Percentiles rank a stretch among this genome's conserved stretches.
These are phyloP conservation scores for Acinonyx jubatus DNA, from an alignment of 2,113 vertebrate species.

Conservation along the genomic window DNA sequence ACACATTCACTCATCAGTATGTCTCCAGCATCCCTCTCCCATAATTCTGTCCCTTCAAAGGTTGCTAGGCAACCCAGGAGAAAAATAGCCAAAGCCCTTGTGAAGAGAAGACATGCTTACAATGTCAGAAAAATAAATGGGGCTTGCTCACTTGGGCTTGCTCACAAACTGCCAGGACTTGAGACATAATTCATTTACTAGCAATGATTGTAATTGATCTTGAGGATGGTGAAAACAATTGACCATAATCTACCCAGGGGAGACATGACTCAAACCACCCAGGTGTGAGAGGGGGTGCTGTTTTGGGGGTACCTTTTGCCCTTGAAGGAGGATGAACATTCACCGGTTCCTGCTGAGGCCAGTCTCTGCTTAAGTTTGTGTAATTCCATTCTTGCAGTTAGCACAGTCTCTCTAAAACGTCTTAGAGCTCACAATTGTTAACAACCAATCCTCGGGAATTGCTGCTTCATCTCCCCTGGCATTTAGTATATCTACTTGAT, in stretches of 20 bases:
- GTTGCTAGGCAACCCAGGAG: constrained; percentile 74
- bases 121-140: constrained; percentile 64
- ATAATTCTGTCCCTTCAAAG: constrained; percentile 52
- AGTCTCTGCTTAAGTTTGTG: neutral
- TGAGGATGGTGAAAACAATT: constrained; percentile 41
- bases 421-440: constrained; percentile 10
- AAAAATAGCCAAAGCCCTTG: constrained; percentile 59
- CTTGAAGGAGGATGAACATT: constrained; percentile 13
- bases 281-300: neutral
- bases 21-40: constrained; percentile 9
- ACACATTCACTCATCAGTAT: constrained; percentile 48
- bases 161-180: constrained; percentile 8
- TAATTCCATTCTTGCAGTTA: neutral
- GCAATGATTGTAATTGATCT: constrained; percentile 54
- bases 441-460: neutral
- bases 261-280: neutral
- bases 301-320: neutral
- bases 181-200: constrained; percentile 34
- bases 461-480: constrained; percentile 43
- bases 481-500: constrained; percentile 49
- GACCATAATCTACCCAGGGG: constrained; percentile 22
- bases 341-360: neutral
- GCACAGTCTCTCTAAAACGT: neutral
- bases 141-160: constrained; percentile 13
- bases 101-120: constrained; percentile 63